These are phyloP conservation scores for Porites australiensis DNA, from an alignment of 64 coral and sea anemone species.

Conservation along the genomic window DNA sequence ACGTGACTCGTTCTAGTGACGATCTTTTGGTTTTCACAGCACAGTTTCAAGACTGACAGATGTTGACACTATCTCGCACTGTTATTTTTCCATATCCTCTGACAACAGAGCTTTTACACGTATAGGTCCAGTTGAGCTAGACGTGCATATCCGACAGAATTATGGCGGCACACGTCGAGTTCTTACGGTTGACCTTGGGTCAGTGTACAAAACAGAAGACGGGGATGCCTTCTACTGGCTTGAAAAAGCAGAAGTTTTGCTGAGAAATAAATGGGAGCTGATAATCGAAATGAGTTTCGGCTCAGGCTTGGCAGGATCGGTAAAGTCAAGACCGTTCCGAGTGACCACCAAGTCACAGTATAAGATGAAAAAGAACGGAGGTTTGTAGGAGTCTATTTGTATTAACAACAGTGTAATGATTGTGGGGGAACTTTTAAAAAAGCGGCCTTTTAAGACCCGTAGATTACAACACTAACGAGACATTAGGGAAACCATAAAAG, in stretches of 20 bases:
- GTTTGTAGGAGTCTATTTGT: neutral
- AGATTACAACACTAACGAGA: neutral
- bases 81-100: no score
- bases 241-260: conserved; percentile 47
- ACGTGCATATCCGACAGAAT: neutral
- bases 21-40: no score
- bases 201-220: conserved; percentile 37
- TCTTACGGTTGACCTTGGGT: conserved; percentile 22
- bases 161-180: neutral
- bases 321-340: conserved; percentile 36
- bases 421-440: no score
- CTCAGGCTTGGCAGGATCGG: neutral
- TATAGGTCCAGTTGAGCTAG: conserved; percentile 38
- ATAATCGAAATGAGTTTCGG: conserved; percentile 26
- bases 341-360: conserved; percentile 42
- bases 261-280: conserved; percentile 54
- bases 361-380: conserved; percentile 16
- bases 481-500: no score
- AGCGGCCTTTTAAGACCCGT: no score
- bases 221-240: conserved; percentile 52
- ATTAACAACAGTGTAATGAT: neutral
- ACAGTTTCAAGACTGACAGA: no score
- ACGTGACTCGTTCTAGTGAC: no score
- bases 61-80: no score
- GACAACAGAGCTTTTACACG: neutral